These are phyloP conservation scores for Allolobophora icterica DNA, from an alignment of 2,888 invertebrate species.

Conservation along the genomic window DNA sequence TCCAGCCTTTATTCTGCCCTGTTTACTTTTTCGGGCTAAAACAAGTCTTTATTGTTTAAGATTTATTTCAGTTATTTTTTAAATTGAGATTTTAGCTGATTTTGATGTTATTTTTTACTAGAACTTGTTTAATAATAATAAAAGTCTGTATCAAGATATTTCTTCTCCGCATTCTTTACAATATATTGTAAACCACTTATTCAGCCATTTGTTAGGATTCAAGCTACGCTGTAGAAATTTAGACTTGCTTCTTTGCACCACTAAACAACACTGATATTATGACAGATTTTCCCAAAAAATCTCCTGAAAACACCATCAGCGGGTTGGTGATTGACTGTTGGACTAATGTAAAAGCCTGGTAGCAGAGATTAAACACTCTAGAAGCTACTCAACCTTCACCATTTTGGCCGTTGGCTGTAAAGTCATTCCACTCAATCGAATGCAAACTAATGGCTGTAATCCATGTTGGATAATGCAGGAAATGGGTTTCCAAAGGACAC, in stretches of 20 bases:
- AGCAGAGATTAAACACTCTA: slow-evolving; percentile 9
- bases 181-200: neutral
- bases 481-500: neutral
- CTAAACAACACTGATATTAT: neutral
- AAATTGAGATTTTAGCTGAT: neutral
- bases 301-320: neutral
- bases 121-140: neutral
- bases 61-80: neutral
- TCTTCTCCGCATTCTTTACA: neutral
- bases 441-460: neutral
- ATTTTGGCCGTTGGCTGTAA: neutral
- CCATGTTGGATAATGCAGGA: neutral
- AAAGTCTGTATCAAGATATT: neutral
- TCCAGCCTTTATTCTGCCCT: neutral
- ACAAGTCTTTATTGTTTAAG: neutral
- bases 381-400: neutral
- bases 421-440: neutral
- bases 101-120: neutral
- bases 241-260: neutral
- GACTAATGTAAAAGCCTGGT: neutral
- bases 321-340: neutral
- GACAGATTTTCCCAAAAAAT: neutral
- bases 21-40: too few relatives aligned
- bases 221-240: neutral
- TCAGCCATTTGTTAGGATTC: neutral